Conservation (phyloP, 2,113 vertebrate species). For the Mesembrinibis cayennensis region DNA sequence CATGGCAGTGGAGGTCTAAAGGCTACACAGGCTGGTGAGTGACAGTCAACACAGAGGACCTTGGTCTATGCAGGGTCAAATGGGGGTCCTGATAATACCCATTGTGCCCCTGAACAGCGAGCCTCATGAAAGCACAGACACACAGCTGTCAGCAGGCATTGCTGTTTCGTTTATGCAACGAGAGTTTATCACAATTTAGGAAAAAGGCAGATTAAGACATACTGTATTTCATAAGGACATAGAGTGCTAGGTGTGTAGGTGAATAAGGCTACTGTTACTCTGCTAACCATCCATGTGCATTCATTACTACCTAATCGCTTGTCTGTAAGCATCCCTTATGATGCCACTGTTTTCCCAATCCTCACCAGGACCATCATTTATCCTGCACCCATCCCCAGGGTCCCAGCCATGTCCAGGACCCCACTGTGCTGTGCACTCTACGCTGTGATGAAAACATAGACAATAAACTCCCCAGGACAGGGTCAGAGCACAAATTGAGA, state of each 20-base stretch:
- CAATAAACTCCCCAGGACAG: too few relatives aligned
- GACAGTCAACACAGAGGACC: too few relatives aligned
- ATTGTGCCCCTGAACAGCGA: fast-evolving
- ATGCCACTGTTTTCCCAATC: fast-evolving
- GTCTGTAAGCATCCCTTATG: fast-evolving
- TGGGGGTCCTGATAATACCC: too few relatives aligned
- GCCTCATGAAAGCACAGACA: not conserved
- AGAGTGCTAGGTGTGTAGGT: fast-evolving
- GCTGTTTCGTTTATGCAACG: fast-evolving
- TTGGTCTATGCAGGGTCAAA: not conserved
- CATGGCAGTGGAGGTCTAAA: fast-evolving
- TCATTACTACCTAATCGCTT: fast-evolving
- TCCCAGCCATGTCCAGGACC: fast-evolving
- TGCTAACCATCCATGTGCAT: not conserved
- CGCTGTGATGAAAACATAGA: fast-evolving
- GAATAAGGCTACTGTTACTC: not conserved
- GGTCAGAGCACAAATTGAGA: fast-evolving
- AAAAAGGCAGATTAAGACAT: not conserved
- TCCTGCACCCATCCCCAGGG: fast-evolving
- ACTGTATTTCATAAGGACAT: too few relatives aligned
- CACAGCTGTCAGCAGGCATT: not conserved
- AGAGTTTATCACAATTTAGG: too few relatives aligned
- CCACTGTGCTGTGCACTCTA: fast-evolving
- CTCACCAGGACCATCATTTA: fast-evolving
- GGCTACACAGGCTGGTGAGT: not conserved